phyloP scores from a whole-genome alignment of 1,140 invertebrate species.

The Papilio xuthus region DNA sequence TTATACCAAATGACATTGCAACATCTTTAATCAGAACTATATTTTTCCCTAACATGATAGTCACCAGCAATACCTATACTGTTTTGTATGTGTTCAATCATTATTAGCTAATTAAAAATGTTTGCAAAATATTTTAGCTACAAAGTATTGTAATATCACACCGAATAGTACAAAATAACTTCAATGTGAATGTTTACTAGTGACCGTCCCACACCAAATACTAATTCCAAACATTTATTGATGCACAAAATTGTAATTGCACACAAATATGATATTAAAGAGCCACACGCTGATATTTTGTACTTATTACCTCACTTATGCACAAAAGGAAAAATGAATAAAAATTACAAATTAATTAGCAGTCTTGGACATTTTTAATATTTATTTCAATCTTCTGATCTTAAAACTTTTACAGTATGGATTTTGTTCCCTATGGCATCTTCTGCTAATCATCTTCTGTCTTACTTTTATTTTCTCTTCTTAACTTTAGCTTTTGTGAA shows the following conservation, averaged over 20 bases:
- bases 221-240: conserved; percentile 51
- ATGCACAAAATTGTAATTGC: conserved; percentile 53
- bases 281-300: conserved; percentile 41
- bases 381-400: conserved; percentile 6
- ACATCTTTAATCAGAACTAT: not conserved
- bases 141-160: conserved; percentile 38
- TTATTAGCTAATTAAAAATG: not conserved
- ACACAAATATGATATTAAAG: conserved; percentile 54
- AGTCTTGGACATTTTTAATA: conserved; percentile 19
- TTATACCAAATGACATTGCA: not conserved
- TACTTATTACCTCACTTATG: conserved; percentile 20
- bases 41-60: not conserved
- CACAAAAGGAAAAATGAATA: not conserved
- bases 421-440: not conserved
- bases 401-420: not conserved
- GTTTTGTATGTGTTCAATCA: conserved; percentile 18
- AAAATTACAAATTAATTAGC: conserved; percentile 22
- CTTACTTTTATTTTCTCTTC: conserved; percentile 63
- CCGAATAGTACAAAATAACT: conserved; percentile 65
- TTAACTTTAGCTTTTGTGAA: conserved; percentile 70
- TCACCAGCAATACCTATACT: conserved; percentile 1
- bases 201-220: conserved; percentile 61
- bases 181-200: conserved; percentile 51
- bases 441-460: conserved; percentile 39
- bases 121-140: conserved; percentile 6